Percentiles rank a stretch among this genome's conserved stretches.
Evolutionary conservation across 2,113 vertebrate genomes (phyloP).

Genomic region (Onychostruthus taczanowskii): DNA sequence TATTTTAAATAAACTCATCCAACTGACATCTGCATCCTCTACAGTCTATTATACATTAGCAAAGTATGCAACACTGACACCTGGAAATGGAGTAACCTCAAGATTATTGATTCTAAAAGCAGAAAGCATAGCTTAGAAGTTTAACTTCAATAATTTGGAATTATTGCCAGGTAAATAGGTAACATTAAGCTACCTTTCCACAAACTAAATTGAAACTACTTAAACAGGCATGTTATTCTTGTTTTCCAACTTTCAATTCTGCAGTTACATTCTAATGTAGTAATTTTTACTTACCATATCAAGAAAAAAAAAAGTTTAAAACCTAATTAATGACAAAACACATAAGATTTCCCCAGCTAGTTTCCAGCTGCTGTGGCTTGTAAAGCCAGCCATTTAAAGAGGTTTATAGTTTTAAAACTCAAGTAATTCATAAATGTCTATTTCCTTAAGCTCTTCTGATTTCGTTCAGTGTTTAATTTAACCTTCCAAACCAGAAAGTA

Average conservation of each 20-base stretch:
- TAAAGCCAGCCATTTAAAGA: neutral
- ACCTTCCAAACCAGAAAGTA: slow-evolving; percentile 25
- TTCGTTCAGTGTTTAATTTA: slow-evolving; percentile 44
- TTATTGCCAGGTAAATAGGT: neutral
- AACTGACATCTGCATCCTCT: neutral
- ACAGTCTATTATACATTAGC: neutral
- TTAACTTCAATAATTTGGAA: neutral
- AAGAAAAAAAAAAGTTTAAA: neutral
- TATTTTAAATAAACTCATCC: neutral
- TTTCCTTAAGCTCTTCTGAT: slow-evolving; percentile 21
- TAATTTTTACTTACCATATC: neutral
- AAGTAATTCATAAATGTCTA: neutral
- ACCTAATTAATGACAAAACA: neutral
- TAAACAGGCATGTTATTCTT: neutral
- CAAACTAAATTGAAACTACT: neutral
- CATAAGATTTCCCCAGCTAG: neutral
- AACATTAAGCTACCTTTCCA: neutral
- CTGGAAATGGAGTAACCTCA: neutral
- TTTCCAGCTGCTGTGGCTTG: neutral
- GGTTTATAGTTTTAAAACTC: slow-evolving; percentile 13
- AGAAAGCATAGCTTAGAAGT: neutral
- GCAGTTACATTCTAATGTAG: neutral
- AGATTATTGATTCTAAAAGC: neutral
- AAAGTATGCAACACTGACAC: neutral
- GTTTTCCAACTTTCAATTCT: neutral